Conservation (phyloP, 2,888 invertebrate genomes). For the Drosophila neotestacea region DNA sequence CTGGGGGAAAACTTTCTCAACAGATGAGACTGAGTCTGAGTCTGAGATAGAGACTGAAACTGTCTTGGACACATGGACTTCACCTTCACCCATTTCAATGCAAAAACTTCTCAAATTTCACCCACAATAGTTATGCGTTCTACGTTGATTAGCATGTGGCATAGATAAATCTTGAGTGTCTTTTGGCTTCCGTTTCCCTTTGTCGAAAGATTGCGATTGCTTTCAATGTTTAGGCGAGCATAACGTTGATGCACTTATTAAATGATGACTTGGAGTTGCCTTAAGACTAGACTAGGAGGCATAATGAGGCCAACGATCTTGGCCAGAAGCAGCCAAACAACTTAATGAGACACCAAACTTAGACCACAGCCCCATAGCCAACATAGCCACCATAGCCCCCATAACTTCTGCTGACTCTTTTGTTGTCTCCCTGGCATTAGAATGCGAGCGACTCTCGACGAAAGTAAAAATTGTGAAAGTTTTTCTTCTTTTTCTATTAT, state of each 20-base stretch:
- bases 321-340: slow-evolving; percentile 67
- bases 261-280: slow-evolving; percentile 39
- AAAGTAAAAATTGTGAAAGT: slow-evolving; percentile 79
- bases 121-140: slow-evolving; percentile 45
- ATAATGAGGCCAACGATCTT: slow-evolving; percentile 77
- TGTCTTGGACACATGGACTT: slow-evolving; percentile 47
- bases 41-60: slow-evolving; percentile 18
- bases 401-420: slow-evolving; percentile 22
- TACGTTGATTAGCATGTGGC: slow-evolving; percentile 76
- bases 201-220: slow-evolving; percentile 31
- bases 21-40: slow-evolving; percentile 22
- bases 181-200: slow-evolving; percentile 65
- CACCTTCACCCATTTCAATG: slow-evolving; percentile 70
- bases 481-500: slow-evolving; percentile 36
- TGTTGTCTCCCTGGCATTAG: slow-evolving; percentile 59
- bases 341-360: slow-evolving; percentile 66
- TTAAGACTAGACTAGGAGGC: slow-evolving; percentile 35
- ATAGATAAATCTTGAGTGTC: slow-evolving; percentile 67
- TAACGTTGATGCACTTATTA: slow-evolving; percentile 70
- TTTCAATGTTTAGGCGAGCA: slow-evolving; percentile 68
- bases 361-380: slow-evolving; percentile 11
- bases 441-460: slow-evolving; percentile 71
- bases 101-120: slow-evolving; percentile 45
- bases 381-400: neutral
- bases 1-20: slow-evolving; percentile 68